Evolutionary conservation across 2,113 vertebrate species (phyloP).

Genomic region (Halcyon senegalensis): DNA sequence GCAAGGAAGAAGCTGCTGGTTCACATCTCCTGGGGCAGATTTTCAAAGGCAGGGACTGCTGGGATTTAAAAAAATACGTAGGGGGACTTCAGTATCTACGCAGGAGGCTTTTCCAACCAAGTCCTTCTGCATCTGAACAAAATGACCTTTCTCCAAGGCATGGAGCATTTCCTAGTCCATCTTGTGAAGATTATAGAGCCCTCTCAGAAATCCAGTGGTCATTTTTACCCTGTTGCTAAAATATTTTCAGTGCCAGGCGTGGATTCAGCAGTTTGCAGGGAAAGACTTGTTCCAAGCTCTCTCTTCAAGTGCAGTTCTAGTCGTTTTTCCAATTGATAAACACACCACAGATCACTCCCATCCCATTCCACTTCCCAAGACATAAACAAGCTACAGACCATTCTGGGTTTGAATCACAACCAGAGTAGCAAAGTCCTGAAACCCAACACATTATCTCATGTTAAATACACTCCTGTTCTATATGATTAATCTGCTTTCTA

Average conservation of each 20-base stretch:
- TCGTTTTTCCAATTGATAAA: neutral
- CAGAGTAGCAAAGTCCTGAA: neutral
- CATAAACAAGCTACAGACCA: neutral
- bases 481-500: neutral
- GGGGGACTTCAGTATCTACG: neutral
- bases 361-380: neutral
- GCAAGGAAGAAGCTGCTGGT: neutral
- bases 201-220: neutral
- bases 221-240: neutral
- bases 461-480: neutral
- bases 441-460: neutral
- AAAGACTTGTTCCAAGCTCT: neutral
- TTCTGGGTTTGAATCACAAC: neutral
- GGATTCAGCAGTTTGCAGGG: neutral
- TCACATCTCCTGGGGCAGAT: neutral
- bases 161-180: accelerated
- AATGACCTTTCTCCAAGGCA: neutral
- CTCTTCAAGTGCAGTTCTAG: neutral
- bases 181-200: neutral
- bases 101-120: neutral
- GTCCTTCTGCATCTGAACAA: neutral
- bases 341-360: neutral
- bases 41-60: neutral
- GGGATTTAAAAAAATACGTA: neutral
- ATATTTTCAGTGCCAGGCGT: neutral